These are phyloP conservation scores for Chelonia mydas DNA, from an alignment of 2,797 vertebrate genomes.

Conservation along the genomic window DNA sequence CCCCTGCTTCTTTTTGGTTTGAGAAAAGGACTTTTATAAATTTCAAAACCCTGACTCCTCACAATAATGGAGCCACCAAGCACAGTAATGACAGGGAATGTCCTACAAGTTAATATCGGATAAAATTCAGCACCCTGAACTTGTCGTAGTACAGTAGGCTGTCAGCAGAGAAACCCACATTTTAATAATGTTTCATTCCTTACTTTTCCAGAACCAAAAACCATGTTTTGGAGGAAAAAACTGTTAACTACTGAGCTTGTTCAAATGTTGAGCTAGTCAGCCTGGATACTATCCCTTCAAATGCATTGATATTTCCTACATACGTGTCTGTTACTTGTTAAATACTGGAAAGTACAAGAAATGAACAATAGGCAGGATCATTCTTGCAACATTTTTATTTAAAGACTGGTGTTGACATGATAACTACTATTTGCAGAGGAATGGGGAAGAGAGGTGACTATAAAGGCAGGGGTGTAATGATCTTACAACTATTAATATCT, in stretches of 20 bases:
- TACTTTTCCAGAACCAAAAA: neutral
- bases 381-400: neutral
- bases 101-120: neutral
- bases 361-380: neutral
- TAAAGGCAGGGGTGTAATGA: neutral
- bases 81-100: neutral
- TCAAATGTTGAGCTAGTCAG: neutral
- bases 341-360: too few relatives aligned
- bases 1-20: neutral
- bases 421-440: neutral
- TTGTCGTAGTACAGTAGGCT: neutral
- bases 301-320: neutral
- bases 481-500: conserved; percentile 23
- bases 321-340: neutral
- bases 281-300: neutral
- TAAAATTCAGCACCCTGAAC: neutral
- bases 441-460: neutral
- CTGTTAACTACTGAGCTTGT: neutral
- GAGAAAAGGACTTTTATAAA: neutral
- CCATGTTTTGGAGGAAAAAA: neutral
- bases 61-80: neutral
- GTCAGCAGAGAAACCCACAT: neutral
- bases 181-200: neutral
- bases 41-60: neutral
- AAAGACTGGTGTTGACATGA: neutral